Conservation (phyloP, 2,113 vertebrate genomes). For the Bucco capensis region DNA sequence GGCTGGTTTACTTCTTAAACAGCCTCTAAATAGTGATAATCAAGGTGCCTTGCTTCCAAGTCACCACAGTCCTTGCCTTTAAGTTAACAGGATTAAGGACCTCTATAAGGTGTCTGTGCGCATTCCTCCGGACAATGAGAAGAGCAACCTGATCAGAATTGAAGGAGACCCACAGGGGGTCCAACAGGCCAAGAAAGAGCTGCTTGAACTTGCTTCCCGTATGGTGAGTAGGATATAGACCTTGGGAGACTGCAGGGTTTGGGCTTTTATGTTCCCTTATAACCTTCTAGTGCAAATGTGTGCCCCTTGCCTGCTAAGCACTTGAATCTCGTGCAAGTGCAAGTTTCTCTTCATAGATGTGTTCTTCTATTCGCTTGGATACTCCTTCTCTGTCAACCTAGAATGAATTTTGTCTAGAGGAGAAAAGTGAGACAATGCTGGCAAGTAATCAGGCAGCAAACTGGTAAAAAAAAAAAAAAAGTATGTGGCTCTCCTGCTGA, state of each 20-base stretch:
- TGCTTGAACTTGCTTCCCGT: conserved; percentile 95
- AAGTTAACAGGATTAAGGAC: conserved; percentile 99
- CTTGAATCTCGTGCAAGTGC: not conserved
- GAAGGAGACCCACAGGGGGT: conserved; percentile 98
- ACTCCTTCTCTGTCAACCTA: not conserved
- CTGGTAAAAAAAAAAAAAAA: not conserved
- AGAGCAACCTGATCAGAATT: conserved; percentile 95
- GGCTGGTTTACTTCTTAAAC: not conserved
- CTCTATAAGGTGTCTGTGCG: conserved; percentile 97
- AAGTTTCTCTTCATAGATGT: not conserved
- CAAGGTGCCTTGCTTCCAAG: not conserved
- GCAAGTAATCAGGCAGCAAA: not conserved
- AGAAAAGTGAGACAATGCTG: not conserved
- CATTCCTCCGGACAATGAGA: conserved; percentile 96
- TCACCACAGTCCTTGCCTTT: conserved; percentile 2
- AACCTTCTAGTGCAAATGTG: not conserved
- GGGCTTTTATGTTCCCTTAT: not conserved
- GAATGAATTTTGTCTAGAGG: not conserved
- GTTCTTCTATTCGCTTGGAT: not conserved
- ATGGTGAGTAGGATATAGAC: conserved; percentile 79
- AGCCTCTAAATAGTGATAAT: not conserved
- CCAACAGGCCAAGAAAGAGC: conserved; percentile 96
- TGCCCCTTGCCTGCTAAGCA: not conserved
- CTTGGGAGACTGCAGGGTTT: not conserved
- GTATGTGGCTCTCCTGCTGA: not conserved